Evolutionary conservation across 1,140 invertebrate genomes (phyloP).

Genomic region (Holcopasites calliopsidis): DNA sequence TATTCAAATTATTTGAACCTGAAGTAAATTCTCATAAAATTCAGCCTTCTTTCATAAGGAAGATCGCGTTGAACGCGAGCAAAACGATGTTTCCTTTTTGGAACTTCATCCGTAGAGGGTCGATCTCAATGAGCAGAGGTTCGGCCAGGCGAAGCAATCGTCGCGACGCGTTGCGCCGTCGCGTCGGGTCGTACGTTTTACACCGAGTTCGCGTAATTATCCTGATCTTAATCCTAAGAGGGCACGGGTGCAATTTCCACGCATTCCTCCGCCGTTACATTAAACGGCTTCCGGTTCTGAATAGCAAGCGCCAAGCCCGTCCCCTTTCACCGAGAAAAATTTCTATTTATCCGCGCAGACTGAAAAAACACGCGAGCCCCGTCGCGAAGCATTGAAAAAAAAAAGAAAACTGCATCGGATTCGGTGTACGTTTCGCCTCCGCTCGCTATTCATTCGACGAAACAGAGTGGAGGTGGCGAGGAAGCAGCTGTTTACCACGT

Average conservation of each 20-base stretch:
- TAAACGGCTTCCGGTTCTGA: conserved; percentile 44
- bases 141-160: not conserved
- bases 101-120: no score
- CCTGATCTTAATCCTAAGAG: conserved; percentile 14
- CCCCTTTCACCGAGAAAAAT: conserved; percentile 40
- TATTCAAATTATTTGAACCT: no score
- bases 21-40: no score
- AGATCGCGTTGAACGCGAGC: no score
- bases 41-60: no score
- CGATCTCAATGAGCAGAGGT: no score
- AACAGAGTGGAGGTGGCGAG: conserved; percentile 26
- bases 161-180: no score
- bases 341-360: conserved; percentile 46
- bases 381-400: not conserved
- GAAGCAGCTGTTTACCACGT: conserved; percentile 37
- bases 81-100: no score
- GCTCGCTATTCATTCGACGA: conserved; percentile 41
- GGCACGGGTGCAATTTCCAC: conserved; percentile 31
- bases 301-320: conserved; percentile 14
- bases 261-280: conserved; percentile 33
- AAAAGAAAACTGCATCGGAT: not conserved
- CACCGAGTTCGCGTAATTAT: conserved; percentile 46
- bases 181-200: not conserved
- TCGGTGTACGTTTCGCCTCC: conserved; percentile 3
- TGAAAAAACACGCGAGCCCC: not conserved